A percentile compares a stretch with the other conserved stretches of the same genome.
phyloP scores from a whole-genome alignment of 2,797 vertebrate genomes.

The Smutsia gigantea region DNA sequence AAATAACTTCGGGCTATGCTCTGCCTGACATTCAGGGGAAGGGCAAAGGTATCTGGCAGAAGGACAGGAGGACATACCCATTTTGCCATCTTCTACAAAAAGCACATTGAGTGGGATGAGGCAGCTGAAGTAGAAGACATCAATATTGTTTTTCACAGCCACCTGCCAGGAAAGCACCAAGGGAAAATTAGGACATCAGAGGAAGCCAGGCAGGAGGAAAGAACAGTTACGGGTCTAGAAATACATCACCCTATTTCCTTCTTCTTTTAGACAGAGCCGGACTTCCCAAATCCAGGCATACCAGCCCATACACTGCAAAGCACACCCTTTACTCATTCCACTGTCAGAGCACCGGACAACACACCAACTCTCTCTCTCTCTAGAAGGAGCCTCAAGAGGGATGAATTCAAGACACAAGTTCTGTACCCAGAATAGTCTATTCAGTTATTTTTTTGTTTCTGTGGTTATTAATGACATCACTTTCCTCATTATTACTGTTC shows the following conservation, averaged over 20 bases:
- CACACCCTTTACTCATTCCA: neutral
- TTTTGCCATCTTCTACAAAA: conserved; percentile 99
- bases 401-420: neutral
- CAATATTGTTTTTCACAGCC: conserved; percentile 99
- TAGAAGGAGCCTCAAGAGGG: neutral
- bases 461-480: conserved; percentile 25
- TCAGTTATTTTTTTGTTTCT: conserved; percentile 14
- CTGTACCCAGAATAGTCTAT: neutral
- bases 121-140: conserved; percentile 99
- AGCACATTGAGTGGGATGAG: conserved; percentile 97
- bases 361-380: neutral
- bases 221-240: conserved; percentile 19
- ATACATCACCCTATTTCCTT: neutral
- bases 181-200: conserved; percentile 64
- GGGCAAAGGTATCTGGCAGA: neutral
- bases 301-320: neutral
- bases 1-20: conserved; percentile 13
- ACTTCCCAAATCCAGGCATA: neutral
- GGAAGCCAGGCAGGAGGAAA: conserved; percentile 4
- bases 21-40: conserved; percentile 4
- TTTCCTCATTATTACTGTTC: neutral
- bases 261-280: neutral
- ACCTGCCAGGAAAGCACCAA: conserved; percentile 88
- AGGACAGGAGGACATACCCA: conserved; percentile 89
- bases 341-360: neutral